phyloP scores from a whole-genome alignment of 64 coral and sea anemone genomes.

The Trachythela sp. region DNA sequence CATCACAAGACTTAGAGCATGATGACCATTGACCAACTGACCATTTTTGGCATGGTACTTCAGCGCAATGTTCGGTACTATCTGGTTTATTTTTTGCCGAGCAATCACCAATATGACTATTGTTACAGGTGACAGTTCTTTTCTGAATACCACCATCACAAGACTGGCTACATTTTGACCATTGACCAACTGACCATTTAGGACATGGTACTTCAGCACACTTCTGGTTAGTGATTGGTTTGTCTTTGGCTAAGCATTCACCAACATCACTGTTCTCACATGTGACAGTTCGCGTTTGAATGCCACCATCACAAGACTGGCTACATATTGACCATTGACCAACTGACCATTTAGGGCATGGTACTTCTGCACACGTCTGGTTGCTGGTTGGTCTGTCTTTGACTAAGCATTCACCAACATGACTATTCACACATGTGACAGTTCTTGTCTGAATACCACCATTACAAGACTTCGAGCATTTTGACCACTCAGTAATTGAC shows the following conservation, averaged over 20 bases:
- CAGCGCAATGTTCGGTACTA: background rate
- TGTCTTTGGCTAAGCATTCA: background rate
- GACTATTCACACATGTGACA: slow-evolving; percentile 2
- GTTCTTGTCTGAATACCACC: background rate
- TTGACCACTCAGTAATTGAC: background rate
- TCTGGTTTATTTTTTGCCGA: background rate
- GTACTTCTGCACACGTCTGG: background rate
- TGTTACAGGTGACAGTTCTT: background rate
- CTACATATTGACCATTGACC: background rate
- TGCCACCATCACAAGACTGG: background rate
- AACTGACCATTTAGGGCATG: background rate
- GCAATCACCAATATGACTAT: background rate
- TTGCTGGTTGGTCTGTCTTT: background rate
- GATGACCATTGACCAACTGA: background rate
- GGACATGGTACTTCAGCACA: background rate
- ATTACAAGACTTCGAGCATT: slow-evolving; percentile 1
- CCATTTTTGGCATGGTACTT: background rate
- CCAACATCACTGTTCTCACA: background rate
- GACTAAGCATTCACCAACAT: background rate
- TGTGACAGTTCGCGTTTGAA: background rate
- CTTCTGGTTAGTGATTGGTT: background rate
- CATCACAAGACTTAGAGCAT: slow-evolving; percentile 10
- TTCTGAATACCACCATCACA: slow-evolving; percentile 18
- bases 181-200: background rate
- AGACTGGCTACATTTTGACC: background rate